Evolutionary conservation across 2,888 invertebrate genomes (phyloP).

Genomic region (Furcula furcula): DNA sequence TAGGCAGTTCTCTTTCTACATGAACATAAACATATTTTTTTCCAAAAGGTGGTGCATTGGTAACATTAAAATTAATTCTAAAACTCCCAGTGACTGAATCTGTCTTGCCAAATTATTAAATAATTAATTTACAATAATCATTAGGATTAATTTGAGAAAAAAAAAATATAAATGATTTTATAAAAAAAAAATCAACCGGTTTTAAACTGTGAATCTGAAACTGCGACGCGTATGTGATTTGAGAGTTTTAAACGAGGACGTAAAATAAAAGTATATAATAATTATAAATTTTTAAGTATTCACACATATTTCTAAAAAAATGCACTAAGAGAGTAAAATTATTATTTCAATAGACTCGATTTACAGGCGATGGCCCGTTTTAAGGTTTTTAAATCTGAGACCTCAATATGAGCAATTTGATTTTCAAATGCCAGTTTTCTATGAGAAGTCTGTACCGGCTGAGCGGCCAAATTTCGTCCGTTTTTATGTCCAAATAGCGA

Average conservation of each 20-base stretch:
- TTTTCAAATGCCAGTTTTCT: too few species aligned
- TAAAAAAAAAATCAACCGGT: background rate
- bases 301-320: constrained; percentile 66
- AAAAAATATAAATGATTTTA: background rate
- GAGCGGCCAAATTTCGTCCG: too few species aligned
- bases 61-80: too few species aligned
- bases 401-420: too few species aligned
- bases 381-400: too few species aligned
- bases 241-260: constrained; percentile 61
- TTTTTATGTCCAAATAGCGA: too few species aligned
- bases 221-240: constrained; percentile 68
- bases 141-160: background rate
- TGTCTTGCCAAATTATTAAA: background rate
- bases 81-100: background rate
- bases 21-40: too few species aligned
- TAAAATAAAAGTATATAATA: constrained; percentile 39
- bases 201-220: constrained; percentile 47
- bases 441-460: too few species aligned
- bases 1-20: too few species aligned
- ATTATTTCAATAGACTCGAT: constrained; percentile 3
- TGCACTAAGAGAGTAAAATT: constrained; percentile 61
- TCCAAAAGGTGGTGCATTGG: too few species aligned
- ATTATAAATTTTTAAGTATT: constrained; percentile 50
- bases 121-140: background rate
- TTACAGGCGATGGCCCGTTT: background rate